Conservation (phyloP, 2,113 vertebrate species). For the Spizaetus ornatus region DNA sequence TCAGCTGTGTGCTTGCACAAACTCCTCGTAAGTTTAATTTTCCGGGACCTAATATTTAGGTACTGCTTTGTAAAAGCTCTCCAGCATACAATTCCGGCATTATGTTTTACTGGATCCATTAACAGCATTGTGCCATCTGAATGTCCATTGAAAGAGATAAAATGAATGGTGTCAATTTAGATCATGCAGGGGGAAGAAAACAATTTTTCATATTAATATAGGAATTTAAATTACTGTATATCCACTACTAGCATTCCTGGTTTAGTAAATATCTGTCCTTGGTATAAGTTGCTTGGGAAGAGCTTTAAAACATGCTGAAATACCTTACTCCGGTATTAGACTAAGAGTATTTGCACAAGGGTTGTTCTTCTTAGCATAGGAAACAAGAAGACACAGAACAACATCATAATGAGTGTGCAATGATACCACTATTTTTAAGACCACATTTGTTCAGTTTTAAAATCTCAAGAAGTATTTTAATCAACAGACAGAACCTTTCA, state of each 20-base stretch:
- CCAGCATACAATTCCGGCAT: background rate
- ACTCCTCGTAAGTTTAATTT: background rate
- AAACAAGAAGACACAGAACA: background rate
- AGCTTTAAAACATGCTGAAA: background rate
- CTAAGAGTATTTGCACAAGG: background rate
- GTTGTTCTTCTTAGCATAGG: background rate
- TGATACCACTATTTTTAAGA: background rate
- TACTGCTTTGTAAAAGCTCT: background rate
- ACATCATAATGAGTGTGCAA: background rate
- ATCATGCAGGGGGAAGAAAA: background rate
- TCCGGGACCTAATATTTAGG: background rate
- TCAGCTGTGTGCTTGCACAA: background rate
- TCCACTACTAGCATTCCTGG: background rate
- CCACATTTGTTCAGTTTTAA: background rate
- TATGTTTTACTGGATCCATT: background rate
- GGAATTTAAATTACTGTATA: background rate
- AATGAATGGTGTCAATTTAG: background rate
- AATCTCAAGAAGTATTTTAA: background rate
- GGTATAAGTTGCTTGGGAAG: background rate
- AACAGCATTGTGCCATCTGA: background rate
- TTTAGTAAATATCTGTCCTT: background rate
- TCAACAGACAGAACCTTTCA: background rate
- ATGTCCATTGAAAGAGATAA: background rate
- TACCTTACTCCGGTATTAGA: background rate
- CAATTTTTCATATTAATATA: background rate